Evolutionary conservation across 1,140 invertebrate genomes (phyloP).

Genomic region (Ceratosolen solmsi): DNA sequence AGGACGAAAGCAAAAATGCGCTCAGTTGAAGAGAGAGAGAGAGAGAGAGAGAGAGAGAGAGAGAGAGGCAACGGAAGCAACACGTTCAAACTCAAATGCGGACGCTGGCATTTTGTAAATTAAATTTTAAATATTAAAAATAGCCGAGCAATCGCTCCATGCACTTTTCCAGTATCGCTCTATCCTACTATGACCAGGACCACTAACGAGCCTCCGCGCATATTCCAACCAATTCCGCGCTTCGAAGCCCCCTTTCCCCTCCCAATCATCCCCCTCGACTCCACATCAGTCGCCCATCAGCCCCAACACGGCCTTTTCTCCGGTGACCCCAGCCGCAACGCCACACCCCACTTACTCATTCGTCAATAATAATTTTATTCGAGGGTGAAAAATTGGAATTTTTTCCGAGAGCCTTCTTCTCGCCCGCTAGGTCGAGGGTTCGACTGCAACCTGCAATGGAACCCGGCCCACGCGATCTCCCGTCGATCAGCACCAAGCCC

Average conservation of each 20-base stretch:
- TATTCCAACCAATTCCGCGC: constrained; percentile 15
- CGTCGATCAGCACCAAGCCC: background rate
- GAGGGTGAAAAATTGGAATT: constrained; percentile 67
- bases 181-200: constrained; percentile 22
- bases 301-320: constrained; percentile 1
- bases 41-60: constrained; percentile 15
- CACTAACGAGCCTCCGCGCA: constrained; percentile 52
- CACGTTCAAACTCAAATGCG: constrained; percentile 53
- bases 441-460: too few relatives aligned
- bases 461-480: too few relatives aligned
- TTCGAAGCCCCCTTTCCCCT: too few relatives aligned
- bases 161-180: constrained; percentile 50
- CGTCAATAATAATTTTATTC: constrained; percentile 72
- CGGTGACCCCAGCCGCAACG: constrained; percentile 17
- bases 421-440: constrained; percentile 2
- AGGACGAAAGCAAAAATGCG: constrained; percentile 10
- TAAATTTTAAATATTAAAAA: constrained; percentile 73
- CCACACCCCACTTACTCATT: constrained; percentile 65
- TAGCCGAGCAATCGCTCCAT: constrained; percentile 55
- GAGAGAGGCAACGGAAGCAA: constrained; percentile 43
- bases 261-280: background rate
- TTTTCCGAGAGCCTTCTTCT: constrained; percentile 35
- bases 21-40: constrained; percentile 46
- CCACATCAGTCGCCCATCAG: background rate
- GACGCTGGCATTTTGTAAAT: constrained; percentile 69